Conservation (phyloP, 2,888 invertebrate species). For the Steinernema hermaphroditum region DNA sequence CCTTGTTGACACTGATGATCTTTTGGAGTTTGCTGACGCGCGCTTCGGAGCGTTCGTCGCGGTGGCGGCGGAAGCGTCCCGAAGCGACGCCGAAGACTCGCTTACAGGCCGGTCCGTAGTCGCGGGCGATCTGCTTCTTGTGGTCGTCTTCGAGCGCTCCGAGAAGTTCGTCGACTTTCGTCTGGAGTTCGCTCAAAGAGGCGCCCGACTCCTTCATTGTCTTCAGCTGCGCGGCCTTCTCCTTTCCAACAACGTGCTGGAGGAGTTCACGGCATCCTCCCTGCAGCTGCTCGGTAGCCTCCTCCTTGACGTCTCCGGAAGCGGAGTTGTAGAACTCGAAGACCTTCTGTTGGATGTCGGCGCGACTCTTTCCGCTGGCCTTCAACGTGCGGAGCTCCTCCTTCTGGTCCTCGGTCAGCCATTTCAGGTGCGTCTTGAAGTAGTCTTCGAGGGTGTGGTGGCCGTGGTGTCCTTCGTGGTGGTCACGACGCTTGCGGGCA, state of each 20-base stretch:
- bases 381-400: constrained; percentile 43
- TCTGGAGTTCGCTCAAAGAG: constrained; percentile 35
- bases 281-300: constrained; percentile 31
- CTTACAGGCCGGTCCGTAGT: constrained; percentile 43
- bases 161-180: constrained; percentile 43
- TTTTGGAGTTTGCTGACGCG: constrained; percentile 19
- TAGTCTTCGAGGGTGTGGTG: constrained; percentile 36
- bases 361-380: constrained; percentile 40
- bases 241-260: constrained; percentile 39
- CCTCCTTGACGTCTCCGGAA: constrained; percentile 39
- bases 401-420: constrained; percentile 48
- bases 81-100: constrained; percentile 39
- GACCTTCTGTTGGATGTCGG: constrained; percentile 41
- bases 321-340: constrained; percentile 43
- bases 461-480: constrained; percentile 37
- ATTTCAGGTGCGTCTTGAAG: constrained; percentile 43
- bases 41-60: constrained; percentile 15
- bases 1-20: constrained; percentile 25
- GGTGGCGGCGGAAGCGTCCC: not conserved
- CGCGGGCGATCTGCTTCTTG: constrained; percentile 46
- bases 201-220: constrained; percentile 44
- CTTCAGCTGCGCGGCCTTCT: constrained; percentile 41
- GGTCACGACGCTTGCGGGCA: constrained; percentile 42
- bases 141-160: constrained; percentile 44
- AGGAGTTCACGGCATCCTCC: constrained; percentile 45